Base-by-base conservation (phyloP, 2,113 vertebrate species). In the Cricetomys ansorgei region DNA sequence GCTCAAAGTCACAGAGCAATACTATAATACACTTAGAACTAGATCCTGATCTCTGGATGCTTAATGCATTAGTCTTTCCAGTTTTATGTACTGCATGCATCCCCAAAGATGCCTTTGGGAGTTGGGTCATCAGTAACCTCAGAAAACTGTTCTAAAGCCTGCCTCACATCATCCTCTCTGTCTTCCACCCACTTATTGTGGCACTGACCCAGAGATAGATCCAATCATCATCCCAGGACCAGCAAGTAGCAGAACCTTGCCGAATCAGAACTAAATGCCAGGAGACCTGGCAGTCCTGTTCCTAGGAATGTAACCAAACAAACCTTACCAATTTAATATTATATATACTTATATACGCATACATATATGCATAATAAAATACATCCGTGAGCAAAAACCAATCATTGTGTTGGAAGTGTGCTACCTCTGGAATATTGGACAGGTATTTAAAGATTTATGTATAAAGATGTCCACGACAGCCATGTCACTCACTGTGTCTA, bases 171-270 rank as follows among this genome's bases (percentile, higher is more conserved):
- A 83, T 73, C n/a, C 10, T 85, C 48, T 79, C 67, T 75, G 31
- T 91, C 65, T 93, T 91, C 67, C 31, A 73, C 25, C 10, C 62
- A 91, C 48, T 86, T 29, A 64, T 34, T 59, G 75, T 70, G 80
- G 69, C 34, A 76, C 29, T 48, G 55, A 7, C 21, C 59, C 69
- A 84, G 62, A 64, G 57, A 93, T 34, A 91, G 12, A 76, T 91
- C 70, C 57, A 93, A 10, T 57, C 62, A 88, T 96, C 80, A 75
- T 94, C 73, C 59, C n/a, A 50, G 70, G 50, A 34, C 48, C 89
- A 95, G 67, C 59, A 94, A 87, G 92, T 85, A 92, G 11, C 67
- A 94, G 80, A 96, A 89, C 34, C 31, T 95, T 93, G 57, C 79
- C 19, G 83, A 95, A 84, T 87, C 64, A 93, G 73, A 94, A 75